phyloP scores from a whole-genome alignment of 2,797 vertebrate genomes.

The Knipowitschia caucasica region DNA sequence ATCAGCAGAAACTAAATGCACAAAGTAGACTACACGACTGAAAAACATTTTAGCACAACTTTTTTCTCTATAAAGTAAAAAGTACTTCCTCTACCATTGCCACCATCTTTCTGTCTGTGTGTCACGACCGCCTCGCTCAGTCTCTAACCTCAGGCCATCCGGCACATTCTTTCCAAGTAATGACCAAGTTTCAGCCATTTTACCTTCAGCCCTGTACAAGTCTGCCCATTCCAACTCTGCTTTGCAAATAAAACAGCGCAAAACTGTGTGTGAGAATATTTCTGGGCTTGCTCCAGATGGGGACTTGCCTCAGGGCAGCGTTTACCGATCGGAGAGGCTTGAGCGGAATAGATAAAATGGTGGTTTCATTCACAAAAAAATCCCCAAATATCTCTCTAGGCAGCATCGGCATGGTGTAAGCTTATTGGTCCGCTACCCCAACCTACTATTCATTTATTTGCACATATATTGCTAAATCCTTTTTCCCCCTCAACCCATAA shows the following conservation, averaged over 20 bases:
- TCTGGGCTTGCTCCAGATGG: conserved; percentile 30
- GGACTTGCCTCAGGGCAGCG: conserved; percentile 48
- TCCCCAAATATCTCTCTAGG: conserved; percentile 36
- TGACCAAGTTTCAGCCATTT: conserved; percentile 28
- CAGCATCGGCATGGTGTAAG: conserved; percentile 28
- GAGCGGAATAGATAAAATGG: conserved; percentile 55
- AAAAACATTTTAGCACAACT: neutral
- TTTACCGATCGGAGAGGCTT: conserved; percentile 53
- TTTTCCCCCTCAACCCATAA: conserved; percentile 10
- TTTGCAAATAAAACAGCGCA: conserved; percentile 41
- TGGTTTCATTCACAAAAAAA: conserved; percentile 64
- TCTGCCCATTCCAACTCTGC: conserved; percentile 48
- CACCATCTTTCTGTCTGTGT: conserved; percentile 45
- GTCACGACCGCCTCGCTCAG: conserved; percentile 35
- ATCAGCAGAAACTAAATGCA: neutral
- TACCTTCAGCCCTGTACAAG: conserved; percentile 39
- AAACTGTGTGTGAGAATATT: conserved; percentile 33
- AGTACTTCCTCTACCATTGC: neutral
- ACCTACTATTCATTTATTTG: conserved; percentile 34
- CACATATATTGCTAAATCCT: conserved; percentile 38
- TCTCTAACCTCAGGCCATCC: conserved; percentile 39
- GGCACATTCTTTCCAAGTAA: conserved; percentile 35
- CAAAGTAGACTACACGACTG: no score
- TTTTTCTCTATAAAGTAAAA: neutral
- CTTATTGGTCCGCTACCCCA: conserved; percentile 29